Evolutionary conservation across 2,888 invertebrate genomes (phyloP), one percentile per base, ranked within the genome.

Genomic region (Meta bourneti): DNA sequence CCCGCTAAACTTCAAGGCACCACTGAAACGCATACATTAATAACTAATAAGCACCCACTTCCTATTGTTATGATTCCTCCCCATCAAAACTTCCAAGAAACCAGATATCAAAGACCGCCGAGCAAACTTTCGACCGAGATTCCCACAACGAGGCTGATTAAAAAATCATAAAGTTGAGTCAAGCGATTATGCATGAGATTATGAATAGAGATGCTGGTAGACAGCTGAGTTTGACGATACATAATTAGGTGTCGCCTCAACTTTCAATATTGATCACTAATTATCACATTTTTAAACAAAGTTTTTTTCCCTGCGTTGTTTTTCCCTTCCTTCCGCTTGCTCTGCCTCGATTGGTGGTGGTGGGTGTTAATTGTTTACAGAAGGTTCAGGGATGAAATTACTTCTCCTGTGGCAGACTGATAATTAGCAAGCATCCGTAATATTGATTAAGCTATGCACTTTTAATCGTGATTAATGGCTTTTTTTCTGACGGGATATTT

Each of bases 281-380:
- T 88, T 88, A 88, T 88, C 88, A 88, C 88, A 88, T 88, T 88
- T 88, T 88, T 81, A 88, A 88, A 81, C 88, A 88, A 51, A 61
- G 16, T 34, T 79, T 78, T 88, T 80, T 79, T 81, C 51, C 54
- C n/a, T n/a, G 34, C 79, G 16, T 7, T 48, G n/a, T 79, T 86
- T 87, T 86, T 86, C 54, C 20, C 19, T 72, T 51, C 11, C 16
- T 79, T 48, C 52, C 69, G 19, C 75, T 16, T 72, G 19, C 49
- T 69, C 54, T 52, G 74, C 19, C 54, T 13, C 20, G 34, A 34
- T 34, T 34, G 34, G 34, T 34, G 34, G 34, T 34, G 34, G 34
- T 34, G 52, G 80, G 88, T 88, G 88, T 75, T 88, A 81, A 88
- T 88, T 88, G 88, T 88, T 88, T 88, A 88, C 51, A 80, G 11